Percentiles rank a stretch among this genome's conserved stretches.
Conservation (phyloP, 2,888 invertebrate species). For the Antitype chi region DNA sequence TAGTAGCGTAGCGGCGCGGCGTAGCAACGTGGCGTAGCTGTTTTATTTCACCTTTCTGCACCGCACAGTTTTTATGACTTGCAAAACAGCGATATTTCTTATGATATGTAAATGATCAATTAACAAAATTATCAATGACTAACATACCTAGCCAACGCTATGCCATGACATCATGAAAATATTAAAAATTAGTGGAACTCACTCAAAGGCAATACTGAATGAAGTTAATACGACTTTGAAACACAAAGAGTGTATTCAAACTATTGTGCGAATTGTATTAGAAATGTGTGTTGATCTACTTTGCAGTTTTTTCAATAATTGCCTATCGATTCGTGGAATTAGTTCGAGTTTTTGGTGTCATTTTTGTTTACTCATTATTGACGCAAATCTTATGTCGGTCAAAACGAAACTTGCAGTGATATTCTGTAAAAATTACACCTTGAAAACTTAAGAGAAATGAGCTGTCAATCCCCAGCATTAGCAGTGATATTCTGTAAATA, state of each 20-base stretch:
- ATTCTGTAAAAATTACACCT: neutral
- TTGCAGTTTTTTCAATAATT: constrained; percentile 37
- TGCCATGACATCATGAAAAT: constrained; percentile 38
- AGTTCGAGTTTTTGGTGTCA: constrained; percentile 28
- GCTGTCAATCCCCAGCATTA: neutral
- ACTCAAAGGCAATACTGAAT: constrained; percentile 29
- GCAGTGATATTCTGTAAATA: too few relatives aligned
- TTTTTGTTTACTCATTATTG: neutral
- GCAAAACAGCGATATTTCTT: neutral
- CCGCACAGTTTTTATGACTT: neutral
- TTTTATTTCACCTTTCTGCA: neutral
- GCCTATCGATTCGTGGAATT: constrained; percentile 45
- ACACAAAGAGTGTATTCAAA: constrained; percentile 44
- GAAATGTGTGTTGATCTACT: constrained; percentile 14
- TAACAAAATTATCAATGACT: constrained; percentile 12
- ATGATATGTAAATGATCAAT: neutral
- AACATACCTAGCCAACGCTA: constrained; percentile 2
- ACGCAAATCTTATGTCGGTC: neutral
- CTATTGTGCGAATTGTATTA: constrained; percentile 47
- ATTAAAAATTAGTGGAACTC: constrained; percentile 33
- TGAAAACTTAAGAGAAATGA: neutral
- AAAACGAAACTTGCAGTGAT: neutral
- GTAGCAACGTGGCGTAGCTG: constrained; percentile 40
- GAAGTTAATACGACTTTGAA: constrained; percentile 7
- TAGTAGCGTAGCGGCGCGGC: constrained; percentile 54